Evolutionary conservation across 2,113 vertebrate genomes (phyloP), one percentile per base, ranked within the genome.

Genomic region (Calidris pygmaea): DNA sequence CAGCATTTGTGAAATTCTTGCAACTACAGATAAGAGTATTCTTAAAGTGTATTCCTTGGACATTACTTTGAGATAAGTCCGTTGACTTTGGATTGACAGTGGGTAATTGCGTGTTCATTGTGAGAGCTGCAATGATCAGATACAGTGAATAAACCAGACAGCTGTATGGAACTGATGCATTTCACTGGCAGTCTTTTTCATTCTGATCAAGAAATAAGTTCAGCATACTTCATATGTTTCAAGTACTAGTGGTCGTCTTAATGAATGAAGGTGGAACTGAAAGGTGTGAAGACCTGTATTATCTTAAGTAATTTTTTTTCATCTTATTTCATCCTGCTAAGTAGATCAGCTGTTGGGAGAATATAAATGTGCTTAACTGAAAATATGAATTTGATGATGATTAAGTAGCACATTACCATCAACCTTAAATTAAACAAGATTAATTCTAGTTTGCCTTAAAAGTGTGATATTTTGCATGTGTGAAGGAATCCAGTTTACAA

Each of bases 101-200:
- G 66, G 7, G 2, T 81, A 48, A 73, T 41, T 82, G 37, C 13
- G 9, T 45, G 32, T 59, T 12, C 9, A 4, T 30, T 29, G 56
- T 22, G 41, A 77, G 74, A 35, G 29, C 30, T 50, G 53, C 63
- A 63, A 60, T 39, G 39, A 8, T 22, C 20, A 10, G 47, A 22
- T 47, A 47, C 20, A 47, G 47, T 21, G 47, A 47, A 47, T 47
- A 47, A 47, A 47, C 59, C 24, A 55, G 78, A 23, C 32, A 29
- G 2, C 1, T 34, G 0, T 58, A 30, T 70, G 47, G 23, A 72
- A 18, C 12, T 19, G 37, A 17, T 82, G 24, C 4, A 18, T 62
- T 88, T 89, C 58, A 5, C 24, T 85, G 34, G 35, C 22, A 39
- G 45, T 27, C 23, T 35, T 70, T 60, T 73, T 59, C 14, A 16